Evolutionary conservation across 2,113 vertebrate species (phyloP).

Genomic region (Macquaria australasica): DNA sequence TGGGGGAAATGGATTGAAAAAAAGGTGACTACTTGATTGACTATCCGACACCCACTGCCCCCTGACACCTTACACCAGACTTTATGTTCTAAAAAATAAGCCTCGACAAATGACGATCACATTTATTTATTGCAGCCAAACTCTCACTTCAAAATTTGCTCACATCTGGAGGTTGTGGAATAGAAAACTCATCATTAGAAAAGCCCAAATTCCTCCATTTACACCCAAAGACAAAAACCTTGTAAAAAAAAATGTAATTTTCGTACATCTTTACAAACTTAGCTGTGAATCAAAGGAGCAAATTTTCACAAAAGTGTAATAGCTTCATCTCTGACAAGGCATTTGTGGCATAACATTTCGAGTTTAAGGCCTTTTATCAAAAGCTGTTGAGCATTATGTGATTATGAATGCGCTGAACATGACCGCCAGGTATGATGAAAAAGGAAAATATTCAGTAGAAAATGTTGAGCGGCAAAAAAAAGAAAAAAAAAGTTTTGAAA

Average conservation of each 20-base stretch:
- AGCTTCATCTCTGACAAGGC: not conserved
- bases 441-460: not conserved
- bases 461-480: not conserved
- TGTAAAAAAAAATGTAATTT: not conserved
- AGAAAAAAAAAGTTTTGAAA: not conserved
- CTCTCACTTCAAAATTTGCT: not conserved
- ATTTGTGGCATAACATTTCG: not conserved
- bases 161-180: not conserved
- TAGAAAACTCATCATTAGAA: not conserved
- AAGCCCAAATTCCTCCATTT: not conserved
- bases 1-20: constrained; percentile 54
- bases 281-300: not conserved
- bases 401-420: not conserved
- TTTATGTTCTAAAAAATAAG: constrained; percentile 46
- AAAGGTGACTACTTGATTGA: constrained; percentile 67
- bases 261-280: not conserved
- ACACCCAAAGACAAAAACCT: not conserved
- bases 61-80: constrained; percentile 24
- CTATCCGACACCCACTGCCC: constrained; percentile 39
- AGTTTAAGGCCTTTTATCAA: not conserved
- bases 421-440: not conserved
- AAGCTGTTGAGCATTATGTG: not conserved
- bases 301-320: not conserved
- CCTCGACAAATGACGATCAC: constrained; percentile 22
- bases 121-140: constrained; percentile 17